Percentiles rank a stretch among this genome's conserved stretches.
Evolutionary conservation across 1,140 invertebrate genomes (phyloP).

Genomic region (Leptinotarsa undecemlineata): DNA sequence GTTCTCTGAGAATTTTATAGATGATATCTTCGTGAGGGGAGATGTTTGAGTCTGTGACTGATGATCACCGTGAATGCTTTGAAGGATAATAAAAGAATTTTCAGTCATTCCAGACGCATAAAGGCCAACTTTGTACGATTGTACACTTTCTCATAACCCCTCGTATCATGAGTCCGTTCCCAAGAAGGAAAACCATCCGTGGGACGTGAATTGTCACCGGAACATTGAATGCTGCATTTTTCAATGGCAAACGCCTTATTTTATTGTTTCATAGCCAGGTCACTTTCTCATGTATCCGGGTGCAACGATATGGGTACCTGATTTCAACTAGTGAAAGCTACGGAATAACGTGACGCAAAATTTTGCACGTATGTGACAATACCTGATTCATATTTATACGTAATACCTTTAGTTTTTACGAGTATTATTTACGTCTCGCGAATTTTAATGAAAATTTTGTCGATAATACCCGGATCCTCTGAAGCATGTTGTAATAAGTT

Average conservation of each 20-base stretch:
- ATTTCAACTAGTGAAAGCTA: constrained; percentile 35
- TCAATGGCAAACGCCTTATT: constrained; percentile 2
- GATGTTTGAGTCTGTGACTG: too few species aligned
- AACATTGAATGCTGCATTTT: constrained; percentile 3
- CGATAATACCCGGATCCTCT: neutral
- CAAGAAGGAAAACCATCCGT: neutral
- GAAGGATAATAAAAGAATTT: too few species aligned
- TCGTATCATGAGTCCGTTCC: neutral
- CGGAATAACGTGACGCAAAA: constrained; percentile 14
- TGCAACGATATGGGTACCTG: constrained; percentile 36
- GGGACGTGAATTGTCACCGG: neutral
- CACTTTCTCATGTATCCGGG: constrained; percentile 33
- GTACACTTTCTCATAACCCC: too few species aligned
- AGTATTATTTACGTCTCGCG: neutral
- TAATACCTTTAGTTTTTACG: neutral
- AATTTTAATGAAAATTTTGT: constrained; percentile 2
- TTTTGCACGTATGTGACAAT: constrained; percentile 29
- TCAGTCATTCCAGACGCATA: too few species aligned
- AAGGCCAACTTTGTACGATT: too few species aligned
- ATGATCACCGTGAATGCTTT: too few species aligned
- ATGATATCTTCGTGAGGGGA: too few species aligned
- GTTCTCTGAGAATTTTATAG: too few species aligned
- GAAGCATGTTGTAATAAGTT: neutral
- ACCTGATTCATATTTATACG: constrained; percentile 12
- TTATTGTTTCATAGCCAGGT: constrained; percentile 1